Percentiles rank a stretch among this genome's conserved stretches.
Conservation (phyloP, 2,888 invertebrate genomes). For the Callyntrura sp. region DNA sequence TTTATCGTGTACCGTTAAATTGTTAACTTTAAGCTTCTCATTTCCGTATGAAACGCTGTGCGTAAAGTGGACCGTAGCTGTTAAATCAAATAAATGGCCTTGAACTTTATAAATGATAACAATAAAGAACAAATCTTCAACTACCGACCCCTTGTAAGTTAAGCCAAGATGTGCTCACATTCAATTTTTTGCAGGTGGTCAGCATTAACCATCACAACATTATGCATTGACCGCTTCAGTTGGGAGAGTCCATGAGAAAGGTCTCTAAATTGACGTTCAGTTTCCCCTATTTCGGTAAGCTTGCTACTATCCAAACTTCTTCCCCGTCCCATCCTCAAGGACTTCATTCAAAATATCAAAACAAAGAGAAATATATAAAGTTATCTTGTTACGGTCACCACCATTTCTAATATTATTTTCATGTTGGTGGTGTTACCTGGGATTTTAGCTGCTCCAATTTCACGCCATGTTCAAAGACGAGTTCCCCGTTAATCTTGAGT, state of each 20-base stretch:
- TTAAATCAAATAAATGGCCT: not conserved
- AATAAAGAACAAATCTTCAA: not conserved
- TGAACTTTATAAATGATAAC: not conserved
- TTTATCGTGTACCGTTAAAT: not conserved
- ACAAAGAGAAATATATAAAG: not conserved
- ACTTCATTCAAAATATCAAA: not conserved
- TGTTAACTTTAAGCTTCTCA: not conserved
- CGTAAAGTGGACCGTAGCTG: not conserved
- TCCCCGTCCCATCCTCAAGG: constrained; percentile 34
- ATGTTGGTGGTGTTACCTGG: constrained; percentile 46
- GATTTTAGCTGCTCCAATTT: constrained; percentile 44
- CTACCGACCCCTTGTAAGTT: too few relatives aligned
- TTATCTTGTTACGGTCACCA: not conserved
- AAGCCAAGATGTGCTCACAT: too few relatives aligned
- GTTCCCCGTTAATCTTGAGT: constrained; percentile 58
- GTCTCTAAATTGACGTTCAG: constrained; percentile 5
- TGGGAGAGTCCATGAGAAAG: not conserved
- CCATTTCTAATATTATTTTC: too few relatives aligned
- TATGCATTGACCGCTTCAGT: not conserved
- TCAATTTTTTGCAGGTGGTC: not conserved
- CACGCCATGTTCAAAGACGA: constrained; percentile 57
- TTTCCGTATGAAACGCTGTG: not conserved
- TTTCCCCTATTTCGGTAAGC: constrained; percentile 24
- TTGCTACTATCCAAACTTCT: constrained; percentile 41
- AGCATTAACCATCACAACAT: constrained; percentile 38